phyloP scores from a whole-genome alignment of 2,888 invertebrate species.

The Aplocera efformata region DNA sequence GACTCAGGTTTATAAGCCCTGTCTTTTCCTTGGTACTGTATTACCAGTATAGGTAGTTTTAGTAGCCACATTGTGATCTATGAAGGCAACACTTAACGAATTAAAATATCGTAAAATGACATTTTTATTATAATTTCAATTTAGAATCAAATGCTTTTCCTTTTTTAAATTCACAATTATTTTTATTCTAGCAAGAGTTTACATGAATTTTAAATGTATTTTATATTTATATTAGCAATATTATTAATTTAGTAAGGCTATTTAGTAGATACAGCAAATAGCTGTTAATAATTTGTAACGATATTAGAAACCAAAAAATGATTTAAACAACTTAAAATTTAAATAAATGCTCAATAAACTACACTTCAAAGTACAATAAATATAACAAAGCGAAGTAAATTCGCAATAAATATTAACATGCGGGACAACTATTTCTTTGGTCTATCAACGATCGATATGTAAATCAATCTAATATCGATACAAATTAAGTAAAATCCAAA shows the following conservation, averaged over 20 bases:
- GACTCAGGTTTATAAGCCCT: no score
- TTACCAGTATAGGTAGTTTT: no score
- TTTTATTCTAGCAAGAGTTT: conserved; percentile 71
- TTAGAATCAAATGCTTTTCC: conserved; percentile 78
- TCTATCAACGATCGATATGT: conserved; percentile 11
- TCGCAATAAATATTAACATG: conserved; percentile 1
- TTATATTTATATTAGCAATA: conserved; percentile 57
- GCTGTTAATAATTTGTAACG: conserved; percentile 46
- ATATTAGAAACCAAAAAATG: conserved; percentile 39
- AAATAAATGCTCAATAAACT: conserved; percentile 12
- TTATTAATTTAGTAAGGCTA: conserved; percentile 78
- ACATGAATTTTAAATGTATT: conserved; percentile 56
- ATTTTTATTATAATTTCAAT: conserved; percentile 76
- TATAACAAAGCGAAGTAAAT: not conserved
- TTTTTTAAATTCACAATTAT: conserved; percentile 66
- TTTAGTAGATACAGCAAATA: conserved; percentile 59
- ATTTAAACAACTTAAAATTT: conserved; percentile 8
- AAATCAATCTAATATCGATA: conserved; percentile 47
- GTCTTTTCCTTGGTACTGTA: no score
- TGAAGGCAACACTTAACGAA: conserved; percentile 32
- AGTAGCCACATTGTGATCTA: conserved; percentile 10
- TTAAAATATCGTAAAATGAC: conserved; percentile 63
- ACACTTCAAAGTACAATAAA: conserved; percentile 1
- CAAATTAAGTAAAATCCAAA: conserved; percentile 44
- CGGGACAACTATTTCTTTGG: conserved; percentile 19